Percentiles rank a stretch among this genome's conserved stretches.
Evolutionary conservation across 1,140 invertebrate species (phyloP).

Genomic region (Glossosoma conforme): DNA sequence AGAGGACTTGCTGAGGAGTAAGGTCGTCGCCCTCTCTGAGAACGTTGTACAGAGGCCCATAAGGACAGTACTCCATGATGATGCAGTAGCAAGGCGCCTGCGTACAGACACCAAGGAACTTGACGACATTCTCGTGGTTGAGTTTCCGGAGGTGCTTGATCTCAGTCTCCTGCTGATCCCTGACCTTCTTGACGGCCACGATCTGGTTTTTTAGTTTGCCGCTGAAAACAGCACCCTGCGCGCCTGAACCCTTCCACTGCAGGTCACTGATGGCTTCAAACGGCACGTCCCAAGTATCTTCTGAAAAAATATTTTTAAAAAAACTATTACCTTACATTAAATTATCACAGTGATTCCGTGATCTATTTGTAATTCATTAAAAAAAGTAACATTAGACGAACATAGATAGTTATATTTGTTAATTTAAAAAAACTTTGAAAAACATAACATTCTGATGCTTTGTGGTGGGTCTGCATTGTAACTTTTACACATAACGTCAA

Average conservation of each 20-base stretch:
- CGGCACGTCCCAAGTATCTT: constrained; percentile 90
- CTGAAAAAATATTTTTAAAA: constrained; percentile 33
- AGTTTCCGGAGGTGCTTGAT: constrained; percentile 91
- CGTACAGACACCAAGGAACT: constrained; percentile 93
- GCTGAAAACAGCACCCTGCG: constrained; percentile 93
- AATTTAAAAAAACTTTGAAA: too few relatives aligned
- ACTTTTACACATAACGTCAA: too few relatives aligned
- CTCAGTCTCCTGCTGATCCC: constrained; percentile 90
- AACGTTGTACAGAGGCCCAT: constrained; percentile 89
- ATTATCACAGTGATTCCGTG: too few relatives aligned
- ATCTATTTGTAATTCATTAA: too few relatives aligned
- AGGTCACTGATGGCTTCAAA: constrained; percentile 90
- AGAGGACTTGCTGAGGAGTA: constrained; percentile 76
- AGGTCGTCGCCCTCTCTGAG: constrained; percentile 73
- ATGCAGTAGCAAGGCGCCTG: constrained; percentile 93
- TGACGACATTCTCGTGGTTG: constrained; percentile 95
- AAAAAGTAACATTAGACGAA: too few relatives aligned
- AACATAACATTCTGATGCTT: too few relatives aligned
- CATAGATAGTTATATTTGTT: too few relatives aligned
- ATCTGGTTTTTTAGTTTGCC: constrained; percentile 77
- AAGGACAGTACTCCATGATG: constrained; percentile 97
- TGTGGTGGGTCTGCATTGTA: too few relatives aligned
- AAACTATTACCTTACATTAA: constrained; percentile 29
- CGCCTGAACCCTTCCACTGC: constrained; percentile 90
- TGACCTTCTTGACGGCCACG: constrained; percentile 96